Percentiles rank a stretch among this genome's conserved stretches.
These are phyloP conservation scores for Heliconius hortense DNA, from an alignment of 2,888 invertebrate species.

Conservation along the genomic window DNA sequence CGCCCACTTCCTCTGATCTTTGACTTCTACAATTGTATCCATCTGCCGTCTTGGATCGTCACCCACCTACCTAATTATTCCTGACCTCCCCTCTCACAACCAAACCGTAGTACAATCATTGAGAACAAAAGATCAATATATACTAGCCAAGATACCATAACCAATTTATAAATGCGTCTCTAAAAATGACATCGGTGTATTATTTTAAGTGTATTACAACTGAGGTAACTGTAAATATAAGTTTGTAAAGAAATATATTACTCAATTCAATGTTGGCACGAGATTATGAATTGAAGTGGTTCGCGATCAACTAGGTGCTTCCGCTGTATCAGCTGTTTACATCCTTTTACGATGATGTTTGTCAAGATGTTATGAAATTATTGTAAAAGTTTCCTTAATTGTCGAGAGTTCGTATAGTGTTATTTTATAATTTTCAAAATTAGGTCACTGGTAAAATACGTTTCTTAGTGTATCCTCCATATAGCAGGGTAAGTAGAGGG, in stretches of 20 bases:
- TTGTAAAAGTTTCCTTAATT: not conserved
- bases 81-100: constrained; percentile 53
- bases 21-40: constrained; percentile 76
- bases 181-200: constrained; percentile 28
- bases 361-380: constrained; percentile 21
- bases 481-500: not conserved
- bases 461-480: no score
- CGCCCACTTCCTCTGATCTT: constrained; percentile 79
- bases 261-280: constrained; percentile 77
- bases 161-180: constrained; percentile 49
- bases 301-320: constrained; percentile 79
- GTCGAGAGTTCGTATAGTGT: no score
- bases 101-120: constrained; percentile 42
- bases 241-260: constrained; percentile 73
- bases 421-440: no score
- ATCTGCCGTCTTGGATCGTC: constrained; percentile 71
- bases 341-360: constrained; percentile 34
- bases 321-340: constrained; percentile 73
- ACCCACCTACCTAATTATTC: constrained; percentile 50
- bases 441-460: no score
- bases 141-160: constrained; percentile 45
- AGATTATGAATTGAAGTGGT: constrained; percentile 80
- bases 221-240: constrained; percentile 39
- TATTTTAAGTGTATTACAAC: constrained; percentile 29
- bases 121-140: constrained; percentile 49